These are phyloP conservation scores for Varecia variegata DNA, from an alignment of 2,797 vertebrate species.

Conservation along the genomic window DNA sequence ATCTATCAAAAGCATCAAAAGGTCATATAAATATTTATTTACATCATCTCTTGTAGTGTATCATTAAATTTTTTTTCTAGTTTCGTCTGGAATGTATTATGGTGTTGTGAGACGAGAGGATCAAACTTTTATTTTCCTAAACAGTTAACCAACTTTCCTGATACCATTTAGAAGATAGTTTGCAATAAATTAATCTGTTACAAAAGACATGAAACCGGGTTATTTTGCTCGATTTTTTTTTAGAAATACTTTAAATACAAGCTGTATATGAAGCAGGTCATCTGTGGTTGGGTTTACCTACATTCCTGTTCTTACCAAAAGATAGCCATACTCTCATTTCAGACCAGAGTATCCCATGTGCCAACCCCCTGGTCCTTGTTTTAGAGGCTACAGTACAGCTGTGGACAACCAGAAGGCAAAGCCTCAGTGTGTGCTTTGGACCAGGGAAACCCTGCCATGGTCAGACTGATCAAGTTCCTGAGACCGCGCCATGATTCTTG, in stretches of 20 bases:
- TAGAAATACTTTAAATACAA: neutral
- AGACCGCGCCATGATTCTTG: neutral
- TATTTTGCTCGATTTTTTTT: neutral
- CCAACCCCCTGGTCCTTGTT: neutral
- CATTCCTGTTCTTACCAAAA: neutral
- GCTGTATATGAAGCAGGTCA: neutral
- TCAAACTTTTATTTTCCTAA: constrained; percentile 7
- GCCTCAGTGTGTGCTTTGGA: neutral
- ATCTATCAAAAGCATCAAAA: neutral
- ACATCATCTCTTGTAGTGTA: neutral
- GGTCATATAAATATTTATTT: neutral
- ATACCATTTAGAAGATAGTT: neutral
- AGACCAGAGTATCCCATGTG: neutral
- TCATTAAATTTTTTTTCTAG: neutral
- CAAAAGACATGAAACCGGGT: neutral
- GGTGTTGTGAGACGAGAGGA: neutral
- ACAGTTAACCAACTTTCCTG: neutral
- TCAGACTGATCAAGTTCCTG: neutral
- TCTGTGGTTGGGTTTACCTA: neutral
- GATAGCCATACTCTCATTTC: neutral
- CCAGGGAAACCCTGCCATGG: neutral
- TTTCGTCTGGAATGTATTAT: neutral
- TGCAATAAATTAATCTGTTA: neutral
- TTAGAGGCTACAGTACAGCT: neutral
- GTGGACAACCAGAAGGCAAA: no score